Evolutionary conservation across 2,113 vertebrate genomes (phyloP).

Genomic region (Murina feae): DNA sequence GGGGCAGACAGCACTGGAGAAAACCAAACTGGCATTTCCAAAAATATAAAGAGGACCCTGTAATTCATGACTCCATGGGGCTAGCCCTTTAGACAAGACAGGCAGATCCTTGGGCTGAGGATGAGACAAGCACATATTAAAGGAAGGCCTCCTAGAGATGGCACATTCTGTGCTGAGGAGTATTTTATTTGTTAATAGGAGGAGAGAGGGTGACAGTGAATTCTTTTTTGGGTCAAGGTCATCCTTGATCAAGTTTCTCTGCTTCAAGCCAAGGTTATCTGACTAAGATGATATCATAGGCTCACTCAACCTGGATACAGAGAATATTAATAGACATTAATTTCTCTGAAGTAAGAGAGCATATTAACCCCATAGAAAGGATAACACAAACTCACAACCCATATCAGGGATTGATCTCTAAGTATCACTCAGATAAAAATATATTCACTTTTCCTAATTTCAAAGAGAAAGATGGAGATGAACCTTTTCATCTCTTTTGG

Average conservation of each 20-base stretch:
- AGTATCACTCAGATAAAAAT: neutral
- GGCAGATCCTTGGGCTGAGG: neutral
- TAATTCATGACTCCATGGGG: neutral
- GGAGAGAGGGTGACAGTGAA: neutral
- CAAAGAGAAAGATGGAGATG: slow-evolving; percentile 20
- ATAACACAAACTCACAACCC: neutral
- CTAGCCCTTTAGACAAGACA: neutral
- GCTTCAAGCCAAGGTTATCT: slow-evolving; percentile 22
- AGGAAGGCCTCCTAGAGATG: neutral
- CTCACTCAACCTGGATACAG: neutral
- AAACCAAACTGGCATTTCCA: slow-evolving; percentile 25
- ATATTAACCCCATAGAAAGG: neutral
- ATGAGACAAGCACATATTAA: neutral
- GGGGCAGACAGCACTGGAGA: neutral
- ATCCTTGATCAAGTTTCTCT: slow-evolving; percentile 26
- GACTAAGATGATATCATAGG: neutral
- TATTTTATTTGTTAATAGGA: neutral
- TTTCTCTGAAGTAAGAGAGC: neutral
- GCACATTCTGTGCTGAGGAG: neutral
- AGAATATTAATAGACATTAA: slow-evolving; percentile 19
- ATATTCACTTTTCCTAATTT: neutral
- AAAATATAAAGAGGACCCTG: slow-evolving; percentile 30
- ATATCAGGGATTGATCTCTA: neutral
- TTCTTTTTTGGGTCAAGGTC: neutral
- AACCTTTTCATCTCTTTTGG: neutral